Conservation (phyloP, 1,140 invertebrate species). For the Aleiodes sp. region DNA sequence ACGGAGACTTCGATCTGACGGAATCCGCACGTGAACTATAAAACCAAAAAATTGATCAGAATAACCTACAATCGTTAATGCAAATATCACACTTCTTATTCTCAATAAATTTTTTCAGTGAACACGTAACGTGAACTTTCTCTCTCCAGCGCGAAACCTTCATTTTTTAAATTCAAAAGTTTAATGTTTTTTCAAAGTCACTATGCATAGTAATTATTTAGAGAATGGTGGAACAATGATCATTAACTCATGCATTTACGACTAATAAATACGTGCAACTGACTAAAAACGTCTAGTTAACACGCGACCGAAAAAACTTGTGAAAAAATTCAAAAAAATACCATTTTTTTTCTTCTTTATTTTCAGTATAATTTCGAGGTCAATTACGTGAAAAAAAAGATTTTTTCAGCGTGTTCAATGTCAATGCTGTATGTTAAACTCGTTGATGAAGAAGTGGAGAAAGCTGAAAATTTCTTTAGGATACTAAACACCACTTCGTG, state of each 20-base stretch:
- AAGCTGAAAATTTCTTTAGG: constrained; percentile 50
- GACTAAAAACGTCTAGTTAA: not conserved
- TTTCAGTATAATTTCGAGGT: constrained; percentile 11
- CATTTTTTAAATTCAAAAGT: not conserved
- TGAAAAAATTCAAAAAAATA: not conserved
- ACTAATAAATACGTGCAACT: not conserved
- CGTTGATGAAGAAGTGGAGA: constrained; percentile 41
- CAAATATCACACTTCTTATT: not conserved
- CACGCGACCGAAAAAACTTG: not conserved
- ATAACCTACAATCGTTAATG: not conserved
- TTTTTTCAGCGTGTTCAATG: constrained; percentile 27
- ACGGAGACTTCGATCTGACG: constrained; percentile 62
- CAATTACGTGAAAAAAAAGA: constrained; percentile 30
- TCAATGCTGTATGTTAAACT: constrained; percentile 41
- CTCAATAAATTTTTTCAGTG: not conserved
- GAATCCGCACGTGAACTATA: constrained; percentile 62
- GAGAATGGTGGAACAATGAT: constrained; percentile 8
- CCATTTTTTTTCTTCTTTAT: not conserved
- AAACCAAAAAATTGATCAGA: constrained; percentile 11
- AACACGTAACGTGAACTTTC: not conserved
- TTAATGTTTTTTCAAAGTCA: too few relatives aligned
- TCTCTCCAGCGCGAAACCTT: constrained; percentile 12
- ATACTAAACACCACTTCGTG: constrained; percentile 30
- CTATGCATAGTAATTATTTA: not conserved
- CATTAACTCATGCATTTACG: constrained; percentile 9